Base-by-base conservation (phyloP, 2,888 invertebrate species). In the Cerastis leucographa region DNA sequence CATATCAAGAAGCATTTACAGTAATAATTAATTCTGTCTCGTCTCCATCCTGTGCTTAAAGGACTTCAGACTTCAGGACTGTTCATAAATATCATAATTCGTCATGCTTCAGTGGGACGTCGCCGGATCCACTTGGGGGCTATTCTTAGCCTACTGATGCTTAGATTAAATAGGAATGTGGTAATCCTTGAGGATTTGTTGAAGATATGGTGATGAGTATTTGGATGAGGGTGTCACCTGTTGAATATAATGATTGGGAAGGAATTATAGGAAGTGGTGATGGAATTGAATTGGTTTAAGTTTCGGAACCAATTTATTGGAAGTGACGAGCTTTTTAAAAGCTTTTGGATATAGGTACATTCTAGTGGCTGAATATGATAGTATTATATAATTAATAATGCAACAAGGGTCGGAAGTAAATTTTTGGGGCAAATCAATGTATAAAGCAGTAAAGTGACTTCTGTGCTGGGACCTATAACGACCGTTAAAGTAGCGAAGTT, bases 81-180 rank as follows among this genome's bases (percentile, higher is more conserved):
- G 64, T 68, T 69, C 78, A 80, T 83, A 88, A 86, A 86, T 87
- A 86, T 80, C 56, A 79, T 80, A 85, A 87, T 87, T 88, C 81
- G 87, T 87, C 79, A 72, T 72, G 85, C 85, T 82, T 81, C 71
- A 85, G 85, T 64, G 35, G 80, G 66, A 70, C 73, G 81, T 71
- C 68, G 69, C 74, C 74, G 85, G 62, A 77, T 77, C 66, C 72
- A 81, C 74, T 64, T 56, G 51, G 64, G 72, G 29, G 70, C 51
- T 85, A 84, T 84, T 84, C 75, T 69, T 84, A 67, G 81, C 25
- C 40, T 72, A 71, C 69, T 68, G 75, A 84, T 84, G 83, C 74
- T 72, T 64, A 78, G 86, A 78, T 88, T 83, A 84, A 64, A 74
- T 14, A 42, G 83, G 80, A 84, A 78, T 87, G 82, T 78, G 64